Percentiles rank a stretch among this genome's conserved stretches.
Conservation (phyloP, 1,140 invertebrate genomes). For the Ctenoplectra terminalis region DNA sequence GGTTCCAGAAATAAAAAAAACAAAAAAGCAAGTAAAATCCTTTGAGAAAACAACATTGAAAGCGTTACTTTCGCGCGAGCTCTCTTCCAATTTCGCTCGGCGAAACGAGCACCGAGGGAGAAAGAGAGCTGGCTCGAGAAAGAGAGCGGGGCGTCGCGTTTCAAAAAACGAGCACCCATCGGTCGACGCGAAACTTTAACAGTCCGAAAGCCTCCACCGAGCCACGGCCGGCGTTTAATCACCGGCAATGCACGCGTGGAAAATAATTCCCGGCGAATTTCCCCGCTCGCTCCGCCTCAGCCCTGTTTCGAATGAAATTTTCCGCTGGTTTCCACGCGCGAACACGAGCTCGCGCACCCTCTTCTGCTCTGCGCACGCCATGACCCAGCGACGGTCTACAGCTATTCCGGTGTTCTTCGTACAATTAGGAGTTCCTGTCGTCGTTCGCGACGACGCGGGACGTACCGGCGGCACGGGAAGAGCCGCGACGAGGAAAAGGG, state of each 20-base stretch:
- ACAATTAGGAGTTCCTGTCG: constrained; percentile 59
- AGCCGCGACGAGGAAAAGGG: constrained; percentile 20
- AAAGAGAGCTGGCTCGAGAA: neutral
- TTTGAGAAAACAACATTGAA: constrained; percentile 10
- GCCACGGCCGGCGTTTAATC: constrained; percentile 31
- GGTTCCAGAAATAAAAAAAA: neutral
- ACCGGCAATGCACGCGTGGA: neutral
- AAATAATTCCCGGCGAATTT: constrained; percentile 40
- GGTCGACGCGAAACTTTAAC: constrained; percentile 18
- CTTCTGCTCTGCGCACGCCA: neutral
- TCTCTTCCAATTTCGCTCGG: constrained; percentile 1
- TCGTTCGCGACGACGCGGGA: constrained; percentile 20
- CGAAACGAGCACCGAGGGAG: neutral
- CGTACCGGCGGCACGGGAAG: constrained; percentile 20
- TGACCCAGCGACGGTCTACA: neutral
- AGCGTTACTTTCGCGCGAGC: neutral
- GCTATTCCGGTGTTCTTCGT: constrained; percentile 54
- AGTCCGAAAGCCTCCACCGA: constrained; percentile 1
- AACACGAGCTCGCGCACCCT: too few species aligned
- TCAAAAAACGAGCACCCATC: constrained; percentile 7
- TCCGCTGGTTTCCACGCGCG: constrained; percentile 3
- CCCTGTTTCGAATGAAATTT: constrained; percentile 3
- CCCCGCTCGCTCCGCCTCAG: neutral
- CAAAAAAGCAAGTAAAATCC: neutral
- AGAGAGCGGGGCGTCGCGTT: neutral